Evolutionary conservation across 2,888 invertebrate species (phyloP).

Genomic region (Scrobipalpa costella): DNA sequence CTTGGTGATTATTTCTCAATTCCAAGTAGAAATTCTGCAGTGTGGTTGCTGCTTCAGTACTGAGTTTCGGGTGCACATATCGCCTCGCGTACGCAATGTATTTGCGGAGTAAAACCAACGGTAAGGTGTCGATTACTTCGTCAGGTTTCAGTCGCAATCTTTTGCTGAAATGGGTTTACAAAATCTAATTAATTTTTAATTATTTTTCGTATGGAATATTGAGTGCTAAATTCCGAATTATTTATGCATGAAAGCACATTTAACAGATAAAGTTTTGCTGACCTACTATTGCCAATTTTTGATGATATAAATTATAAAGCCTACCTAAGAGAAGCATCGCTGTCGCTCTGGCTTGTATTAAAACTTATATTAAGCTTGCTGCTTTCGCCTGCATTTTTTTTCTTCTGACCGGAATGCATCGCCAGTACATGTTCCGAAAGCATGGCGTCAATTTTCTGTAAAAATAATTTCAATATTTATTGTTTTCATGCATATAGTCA

Average conservation of each 20-base stretch:
- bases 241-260: too few species aligned
- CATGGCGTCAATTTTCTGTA: conserved; percentile 86
- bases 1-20: conserved; percentile 85
- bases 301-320: too few species aligned
- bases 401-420: conserved; percentile 82
- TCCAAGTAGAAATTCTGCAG: conserved; percentile 91
- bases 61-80: conserved; percentile 91
- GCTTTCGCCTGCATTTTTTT: conserved; percentile 42
- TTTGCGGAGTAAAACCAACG: conserved; percentile 89
- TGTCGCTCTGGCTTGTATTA: conserved; percentile 59
- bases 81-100: conserved; percentile 95
- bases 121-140: conserved; percentile 86
- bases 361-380: conserved; percentile 49
- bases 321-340: conserved; percentile 60
- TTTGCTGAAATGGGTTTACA: conserved; percentile 80
- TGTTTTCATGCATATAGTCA: not conserved
- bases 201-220: too few species aligned
- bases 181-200: too few species aligned
- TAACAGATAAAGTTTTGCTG: too few species aligned
- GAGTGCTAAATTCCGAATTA: too few species aligned
- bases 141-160: conserved; percentile 81
- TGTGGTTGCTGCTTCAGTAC: conserved; percentile 84
- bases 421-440: conserved; percentile 92
- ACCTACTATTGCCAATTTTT: too few species aligned
- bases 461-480: conserved; percentile 39